Base-by-base conservation (phyloP, 2,113 vertebrate genomes). In the Salvelinus alpinus region DNA sequence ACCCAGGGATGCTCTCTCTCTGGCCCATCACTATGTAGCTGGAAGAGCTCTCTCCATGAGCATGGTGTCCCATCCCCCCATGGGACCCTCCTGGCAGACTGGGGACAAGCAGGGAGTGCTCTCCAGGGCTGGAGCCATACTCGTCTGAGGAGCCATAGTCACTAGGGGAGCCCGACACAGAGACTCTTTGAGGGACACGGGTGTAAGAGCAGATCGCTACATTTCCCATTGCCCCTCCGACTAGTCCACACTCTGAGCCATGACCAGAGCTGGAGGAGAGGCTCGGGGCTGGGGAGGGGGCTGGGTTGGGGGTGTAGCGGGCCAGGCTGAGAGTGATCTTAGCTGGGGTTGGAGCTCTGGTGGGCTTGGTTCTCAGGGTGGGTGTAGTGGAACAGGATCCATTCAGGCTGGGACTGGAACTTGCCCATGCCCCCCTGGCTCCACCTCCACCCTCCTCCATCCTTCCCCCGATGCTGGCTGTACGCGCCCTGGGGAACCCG, bases 111-210 rank as follows among this genome's bases (percentile, higher is more conserved):
- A 93, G 78, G 20, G 92, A 92, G 79, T 92, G 92, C 48, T 93
- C 90, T 27, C 93, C 84, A 0, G 93, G 91, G 82, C 94, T 94
- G 75, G 93, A 95, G 44, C 94, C 94, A 0, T 93, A 94, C 79
- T 95, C 94, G 64, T 95, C 95, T 3, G 95, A 95, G 4, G 94
- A 95, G 18, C 94, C 94, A 8, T 94, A 94, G 84, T 95, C 95
- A 4, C 93, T 94, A 0, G 92, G 88, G 11, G 93, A 94, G 75
- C 94, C 93, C 29, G 94, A 94, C 81, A 92, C 89, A 24, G 94
- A 94, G 59, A 94, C 93, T 79, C 92, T 90, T 84, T 93, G 92
- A 78, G 93, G 90, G 47, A 90, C 89, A 3, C 93, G 90, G 72
- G 91, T 87, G 76, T 94, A 94, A 70, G 93, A 91, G 80, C 91